Evolutionary conservation across 1,140 invertebrate genomes (phyloP).

Genomic region (Scaptomyza graminum): DNA sequence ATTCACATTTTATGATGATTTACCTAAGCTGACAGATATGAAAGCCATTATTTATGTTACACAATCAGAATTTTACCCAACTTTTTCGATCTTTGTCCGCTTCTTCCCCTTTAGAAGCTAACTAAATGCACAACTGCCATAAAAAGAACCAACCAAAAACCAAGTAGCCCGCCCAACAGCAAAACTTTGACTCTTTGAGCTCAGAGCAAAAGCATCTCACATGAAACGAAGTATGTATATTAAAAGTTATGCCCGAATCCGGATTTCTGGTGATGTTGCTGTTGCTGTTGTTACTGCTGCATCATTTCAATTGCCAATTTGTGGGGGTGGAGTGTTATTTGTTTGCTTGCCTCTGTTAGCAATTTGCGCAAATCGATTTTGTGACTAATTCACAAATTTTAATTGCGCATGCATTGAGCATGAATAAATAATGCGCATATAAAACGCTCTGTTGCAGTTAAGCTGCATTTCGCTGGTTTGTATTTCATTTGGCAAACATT

Average conservation of each 20-base stretch:
- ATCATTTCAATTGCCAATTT: slow-evolving; percentile 49
- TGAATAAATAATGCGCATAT: slow-evolving; percentile 71
- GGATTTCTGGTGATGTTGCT: neutral
- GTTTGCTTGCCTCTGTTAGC: slow-evolving; percentile 50
- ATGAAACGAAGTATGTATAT: slow-evolving; percentile 32
- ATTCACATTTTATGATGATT: slow-evolving; percentile 31
- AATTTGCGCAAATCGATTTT: slow-evolving; percentile 72
- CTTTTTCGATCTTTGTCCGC: slow-evolving; percentile 5
- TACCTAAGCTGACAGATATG: slow-evolving; percentile 20
- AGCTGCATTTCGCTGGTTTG: slow-evolving; percentile 49
- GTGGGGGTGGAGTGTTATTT: slow-evolving; percentile 6
- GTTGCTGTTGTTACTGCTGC: slow-evolving; percentile 12
- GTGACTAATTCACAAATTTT: slow-evolving; percentile 77
- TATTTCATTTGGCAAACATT: slow-evolving; percentile 53
- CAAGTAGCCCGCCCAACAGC: slow-evolving; percentile 20
- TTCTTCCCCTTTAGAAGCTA: slow-evolving; percentile 7
- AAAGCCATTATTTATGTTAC: slow-evolving; percentile 29
- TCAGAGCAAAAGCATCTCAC: slow-evolving; percentile 20
- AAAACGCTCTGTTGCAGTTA: slow-evolving; percentile 42
- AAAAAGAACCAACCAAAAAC: slow-evolving; percentile 43
- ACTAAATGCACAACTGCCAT: slow-evolving; percentile 51
- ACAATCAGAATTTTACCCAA: slow-evolving; percentile 33
- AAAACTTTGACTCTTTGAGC: slow-evolving; percentile 40
- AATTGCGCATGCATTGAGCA: slow-evolving; percentile 73
- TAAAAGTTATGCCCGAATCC: slow-evolving; percentile 39